A percentile compares a stretch with the other conserved stretches of the same genome.
Conservation (phyloP, 2,113 vertebrate genomes). For the Neogobius melanostomus region DNA sequence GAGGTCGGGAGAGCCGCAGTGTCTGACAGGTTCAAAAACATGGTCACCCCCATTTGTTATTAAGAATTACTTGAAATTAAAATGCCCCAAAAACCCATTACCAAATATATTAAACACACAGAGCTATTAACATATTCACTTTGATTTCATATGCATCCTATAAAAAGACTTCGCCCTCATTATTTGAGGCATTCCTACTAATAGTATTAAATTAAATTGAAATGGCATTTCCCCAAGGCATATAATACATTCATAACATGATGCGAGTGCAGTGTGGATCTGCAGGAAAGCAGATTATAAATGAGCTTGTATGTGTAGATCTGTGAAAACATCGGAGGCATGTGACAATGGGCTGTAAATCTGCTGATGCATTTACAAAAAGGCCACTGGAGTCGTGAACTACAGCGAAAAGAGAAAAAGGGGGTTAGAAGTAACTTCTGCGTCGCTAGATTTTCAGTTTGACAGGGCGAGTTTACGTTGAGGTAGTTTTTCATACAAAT, state of each 20-base stretch:
- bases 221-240: conserved; percentile 60
- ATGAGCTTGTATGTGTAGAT: neutral
- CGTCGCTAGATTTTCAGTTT: neutral
- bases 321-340: neutral
- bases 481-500: neutral
- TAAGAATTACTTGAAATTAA: conserved; percentile 29
- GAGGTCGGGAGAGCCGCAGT: conserved; percentile 42
- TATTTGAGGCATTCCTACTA: conserved; percentile 49
- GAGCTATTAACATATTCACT: conserved; percentile 38
- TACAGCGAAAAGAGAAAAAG: neutral
- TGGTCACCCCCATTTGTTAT: conserved; percentile 33
- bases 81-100: conserved; percentile 34
- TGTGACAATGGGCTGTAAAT: neutral
- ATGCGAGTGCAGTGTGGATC: conserved; percentile 39
- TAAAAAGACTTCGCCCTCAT: conserved; percentile 22
- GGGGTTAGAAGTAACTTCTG: neutral
- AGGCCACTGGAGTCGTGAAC: neutral
- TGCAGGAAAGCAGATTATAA: conserved; percentile 48
- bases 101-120: conserved; percentile 18
- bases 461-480: neutral
- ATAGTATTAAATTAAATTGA: conserved; percentile 55
- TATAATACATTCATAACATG: conserved; percentile 75
- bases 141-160: conserved; percentile 10
- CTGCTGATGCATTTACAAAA: neutral
- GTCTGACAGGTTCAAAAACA: conserved; percentile 28